Conservation (phyloP, 2,113 vertebrate genomes). For the Passer montanus region DNA sequence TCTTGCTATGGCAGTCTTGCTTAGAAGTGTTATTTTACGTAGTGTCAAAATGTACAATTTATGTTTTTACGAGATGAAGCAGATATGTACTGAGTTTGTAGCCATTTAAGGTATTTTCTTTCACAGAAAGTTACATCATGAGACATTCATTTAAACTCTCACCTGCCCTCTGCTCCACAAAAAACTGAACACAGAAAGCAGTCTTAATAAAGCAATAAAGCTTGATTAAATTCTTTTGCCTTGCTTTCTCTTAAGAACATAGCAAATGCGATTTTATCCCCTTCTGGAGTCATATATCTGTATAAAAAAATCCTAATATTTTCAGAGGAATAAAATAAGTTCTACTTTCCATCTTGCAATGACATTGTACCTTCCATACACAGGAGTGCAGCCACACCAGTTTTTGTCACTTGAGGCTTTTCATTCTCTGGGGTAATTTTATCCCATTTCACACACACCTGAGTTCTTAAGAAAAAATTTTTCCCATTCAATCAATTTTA, state of each 20-base stretch:
- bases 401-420: not conserved
- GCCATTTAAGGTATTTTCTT: conserved; percentile 49
- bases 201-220: not conserved
- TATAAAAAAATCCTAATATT: not conserved
- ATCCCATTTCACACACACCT: not conserved
- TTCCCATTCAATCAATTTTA: not conserved
- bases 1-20: not conserved
- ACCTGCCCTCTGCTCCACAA: conserved; percentile 5
- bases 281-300: not conserved
- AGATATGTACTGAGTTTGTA: not conserved
- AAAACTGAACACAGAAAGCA: not conserved
- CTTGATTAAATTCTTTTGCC: conserved; percentile 10
- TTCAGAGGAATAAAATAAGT: not conserved
- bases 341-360: not conserved
- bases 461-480: not conserved
- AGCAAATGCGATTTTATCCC: not conserved
- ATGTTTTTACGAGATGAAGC: conserved; percentile 36
- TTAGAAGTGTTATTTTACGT: conserved; percentile 19
- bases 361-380: not conserved
- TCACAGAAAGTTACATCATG: not conserved
- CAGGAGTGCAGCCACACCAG: not conserved
- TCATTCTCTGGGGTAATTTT: not conserved
- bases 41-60: conserved; percentile 16
- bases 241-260: not conserved
- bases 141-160: not conserved